Percentiles rank a stretch among this genome's conserved stretches.
These are phyloP conservation scores for Chaetura pelagica DNA, from an alignment of 2,113 vertebrate genomes.

Conservation along the genomic window DNA sequence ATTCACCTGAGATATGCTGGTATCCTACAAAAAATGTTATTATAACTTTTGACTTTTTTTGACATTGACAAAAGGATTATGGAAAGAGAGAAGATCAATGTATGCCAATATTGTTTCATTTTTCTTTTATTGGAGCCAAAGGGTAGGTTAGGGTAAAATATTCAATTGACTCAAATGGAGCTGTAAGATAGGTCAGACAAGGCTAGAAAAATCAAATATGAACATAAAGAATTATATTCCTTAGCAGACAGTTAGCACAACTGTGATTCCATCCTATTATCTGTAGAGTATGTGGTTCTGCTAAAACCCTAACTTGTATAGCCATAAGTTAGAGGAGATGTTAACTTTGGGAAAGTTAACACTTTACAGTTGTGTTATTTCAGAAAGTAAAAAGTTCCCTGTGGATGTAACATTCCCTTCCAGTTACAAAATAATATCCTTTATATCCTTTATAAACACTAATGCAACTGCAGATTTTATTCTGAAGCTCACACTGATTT, in stretches of 20 bases:
- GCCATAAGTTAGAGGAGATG: not conserved
- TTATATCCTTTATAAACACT: not conserved
- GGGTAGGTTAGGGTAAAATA: slow-evolving; percentile 1
- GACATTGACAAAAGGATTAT: slow-evolving; percentile 33
- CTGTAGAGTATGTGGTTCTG: not conserved
- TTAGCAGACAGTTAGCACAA: not conserved
- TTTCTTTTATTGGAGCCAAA: slow-evolving; percentile 31
- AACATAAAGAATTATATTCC: not conserved
- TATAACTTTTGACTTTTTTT: slow-evolving; percentile 20
- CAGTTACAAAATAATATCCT: not conserved
- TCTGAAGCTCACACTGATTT: not conserved
- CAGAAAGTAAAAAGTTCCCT: not conserved
- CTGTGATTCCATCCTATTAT: not conserved
- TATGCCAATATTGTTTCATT: slow-evolving; percentile 18
- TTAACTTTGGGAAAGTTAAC: not conserved
- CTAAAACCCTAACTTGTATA: not conserved
- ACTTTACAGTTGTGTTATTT: not conserved
- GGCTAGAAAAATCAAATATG: slow-evolving; percentile 12
- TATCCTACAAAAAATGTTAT: not conserved
- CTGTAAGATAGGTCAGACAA: not conserved
- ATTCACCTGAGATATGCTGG: not conserved
- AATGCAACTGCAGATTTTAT: not conserved
- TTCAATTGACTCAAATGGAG: slow-evolving; percentile 27
- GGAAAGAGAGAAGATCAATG: slow-evolving; percentile 6
- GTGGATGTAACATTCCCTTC: accelerated